Conservation (phyloP, 2,113 vertebrate genomes). For the Litocranius walleri region DNA sequence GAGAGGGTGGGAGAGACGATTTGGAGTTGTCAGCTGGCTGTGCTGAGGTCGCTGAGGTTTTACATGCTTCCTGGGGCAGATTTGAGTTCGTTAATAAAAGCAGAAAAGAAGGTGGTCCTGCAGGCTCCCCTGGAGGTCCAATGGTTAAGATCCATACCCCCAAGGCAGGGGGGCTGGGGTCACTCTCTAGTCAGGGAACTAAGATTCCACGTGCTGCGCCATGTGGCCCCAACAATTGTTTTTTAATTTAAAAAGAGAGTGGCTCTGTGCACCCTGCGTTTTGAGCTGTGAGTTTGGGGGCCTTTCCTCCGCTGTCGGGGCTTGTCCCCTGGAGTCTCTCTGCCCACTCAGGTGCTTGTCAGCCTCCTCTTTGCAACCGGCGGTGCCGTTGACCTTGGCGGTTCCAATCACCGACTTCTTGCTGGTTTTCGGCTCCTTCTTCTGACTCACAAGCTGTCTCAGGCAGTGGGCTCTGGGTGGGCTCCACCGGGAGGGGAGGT, state of each 20-base stretch:
- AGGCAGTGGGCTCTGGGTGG: rapidly evolving
- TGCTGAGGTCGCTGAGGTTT: background rate
- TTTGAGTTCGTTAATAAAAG: background rate
- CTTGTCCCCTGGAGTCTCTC: background rate
- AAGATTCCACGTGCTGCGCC: background rate
- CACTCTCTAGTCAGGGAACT: background rate
- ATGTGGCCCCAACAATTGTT: background rate
- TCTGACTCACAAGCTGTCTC: rapidly evolving
- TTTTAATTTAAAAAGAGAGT: background rate
- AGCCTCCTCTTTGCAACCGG: background rate
- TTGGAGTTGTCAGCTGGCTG: background rate
- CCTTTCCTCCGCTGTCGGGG: too few relatives aligned
- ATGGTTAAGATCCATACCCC: background rate
- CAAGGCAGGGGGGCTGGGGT: background rate
- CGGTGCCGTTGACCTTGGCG: rapidly evolving
- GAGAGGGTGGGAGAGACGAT: background rate
- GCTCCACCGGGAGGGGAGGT: background rate
- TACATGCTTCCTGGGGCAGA: background rate
- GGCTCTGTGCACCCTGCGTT: background rate
- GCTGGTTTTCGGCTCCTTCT: too few relatives aligned
- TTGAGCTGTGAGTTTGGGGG: background rate
- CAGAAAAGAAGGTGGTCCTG: background rate
- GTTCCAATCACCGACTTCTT: background rate
- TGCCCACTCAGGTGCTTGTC: background rate
- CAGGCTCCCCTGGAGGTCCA: background rate